Evolutionary conservation across 2,888 invertebrate genomes (phyloP).

Genomic region (Actias luna): DNA sequence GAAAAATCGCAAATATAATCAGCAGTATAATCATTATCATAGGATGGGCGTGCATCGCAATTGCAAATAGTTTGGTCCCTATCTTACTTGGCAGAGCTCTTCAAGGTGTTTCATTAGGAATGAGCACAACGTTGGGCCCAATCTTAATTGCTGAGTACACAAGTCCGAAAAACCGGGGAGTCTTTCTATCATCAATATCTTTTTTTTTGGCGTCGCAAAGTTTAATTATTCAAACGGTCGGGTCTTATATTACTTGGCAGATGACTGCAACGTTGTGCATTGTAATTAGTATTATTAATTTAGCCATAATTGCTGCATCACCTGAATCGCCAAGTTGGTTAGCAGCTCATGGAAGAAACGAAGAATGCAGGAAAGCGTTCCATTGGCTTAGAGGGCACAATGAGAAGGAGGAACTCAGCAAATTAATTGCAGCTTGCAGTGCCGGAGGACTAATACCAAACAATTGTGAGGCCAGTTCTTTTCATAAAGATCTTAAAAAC

Average conservation of each 20-base stretch:
- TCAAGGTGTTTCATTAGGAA: conserved; percentile 66
- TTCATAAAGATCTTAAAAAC: background rate
- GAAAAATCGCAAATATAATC: conserved; percentile 72
- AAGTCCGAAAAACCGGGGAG: conserved; percentile 78
- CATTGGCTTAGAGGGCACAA: conserved; percentile 74
- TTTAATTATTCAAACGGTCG: conserved; percentile 78
- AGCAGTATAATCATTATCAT: conserved; percentile 66
- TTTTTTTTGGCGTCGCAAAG: conserved; percentile 79
- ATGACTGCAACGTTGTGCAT: conserved; percentile 68
- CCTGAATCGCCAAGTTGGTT: conserved; percentile 85
- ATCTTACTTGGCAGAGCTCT: conserved; percentile 48
- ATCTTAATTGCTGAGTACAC: conserved; percentile 74
- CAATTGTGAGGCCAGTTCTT: background rate
- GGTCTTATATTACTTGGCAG: conserved; percentile 79
- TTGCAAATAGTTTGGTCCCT: conserved; percentile 51
- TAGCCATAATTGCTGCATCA: conserved; percentile 48
- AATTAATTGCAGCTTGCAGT: conserved; percentile 34
- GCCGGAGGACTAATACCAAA: background rate
- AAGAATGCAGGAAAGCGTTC: conserved; percentile 75
- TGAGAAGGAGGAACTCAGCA: conserved; percentile 50
- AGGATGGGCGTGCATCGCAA: conserved; percentile 78
- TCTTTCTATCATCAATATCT: conserved; percentile 78
- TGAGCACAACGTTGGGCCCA: conserved; percentile 58
- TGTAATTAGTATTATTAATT: conserved; percentile 58
- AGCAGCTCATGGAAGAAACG: conserved; percentile 70